Conservation (phyloP, 2,888 invertebrate species). For the Rhagonycha lutea region DNA sequence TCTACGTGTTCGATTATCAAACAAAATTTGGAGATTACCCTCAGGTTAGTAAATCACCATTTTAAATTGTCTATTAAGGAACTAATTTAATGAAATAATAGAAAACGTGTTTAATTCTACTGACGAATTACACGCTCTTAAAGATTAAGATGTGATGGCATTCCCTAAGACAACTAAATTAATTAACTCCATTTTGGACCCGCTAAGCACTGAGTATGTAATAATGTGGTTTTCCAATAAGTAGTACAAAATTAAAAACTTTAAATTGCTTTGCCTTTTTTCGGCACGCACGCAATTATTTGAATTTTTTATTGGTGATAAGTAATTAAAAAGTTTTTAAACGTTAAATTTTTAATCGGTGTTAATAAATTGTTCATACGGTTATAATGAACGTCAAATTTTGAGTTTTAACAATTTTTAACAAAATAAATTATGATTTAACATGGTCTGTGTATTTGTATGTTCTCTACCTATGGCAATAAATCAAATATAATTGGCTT, state of each 20-base stretch:
- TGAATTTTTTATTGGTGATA: background rate
- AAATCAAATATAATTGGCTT: background rate
- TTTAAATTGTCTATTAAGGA: conserved; percentile 9
- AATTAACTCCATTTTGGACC: conserved; percentile 32
- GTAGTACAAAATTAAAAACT: background rate
- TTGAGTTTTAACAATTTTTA: background rate
- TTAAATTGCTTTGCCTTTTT: background rate
- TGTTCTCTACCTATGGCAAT: background rate
- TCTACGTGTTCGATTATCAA: conserved; percentile 91
- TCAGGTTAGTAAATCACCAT: conserved; percentile 65
- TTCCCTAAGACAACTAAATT: conserved; percentile 37
- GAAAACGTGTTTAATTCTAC: conserved; percentile 4
- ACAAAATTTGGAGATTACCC: conserved; percentile 88
- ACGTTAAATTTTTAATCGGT: background rate
- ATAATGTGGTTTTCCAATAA: background rate
- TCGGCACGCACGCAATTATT: background rate
- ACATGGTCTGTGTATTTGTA: background rate
- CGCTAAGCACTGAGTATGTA: conserved; percentile 2
- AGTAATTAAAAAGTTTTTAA: background rate
- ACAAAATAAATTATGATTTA: background rate
- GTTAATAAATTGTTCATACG: background rate
- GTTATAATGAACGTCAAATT: background rate
- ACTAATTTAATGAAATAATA: conserved; percentile 14
- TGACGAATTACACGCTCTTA: conserved; percentile 27
- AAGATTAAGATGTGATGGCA: conserved; percentile 37